A percentile compares a stretch with the other conserved stretches of the same genome.
phyloP scores from a whole-genome alignment of 2,888 invertebrate species.

The Lagria hirta region DNA sequence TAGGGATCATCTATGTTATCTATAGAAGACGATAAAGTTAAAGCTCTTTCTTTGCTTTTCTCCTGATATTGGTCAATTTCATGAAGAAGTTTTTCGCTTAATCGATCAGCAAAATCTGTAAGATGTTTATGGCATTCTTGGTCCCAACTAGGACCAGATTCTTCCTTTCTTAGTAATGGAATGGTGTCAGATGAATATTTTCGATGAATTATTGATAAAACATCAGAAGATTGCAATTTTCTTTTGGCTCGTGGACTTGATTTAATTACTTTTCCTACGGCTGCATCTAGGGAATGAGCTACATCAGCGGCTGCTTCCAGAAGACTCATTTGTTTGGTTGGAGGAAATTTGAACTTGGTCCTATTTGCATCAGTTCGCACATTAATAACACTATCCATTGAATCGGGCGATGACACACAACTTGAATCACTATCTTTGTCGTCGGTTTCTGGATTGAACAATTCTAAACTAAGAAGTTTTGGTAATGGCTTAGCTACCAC shows the following conservation, averaged over 20 bases:
- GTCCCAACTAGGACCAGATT: slow-evolving; percentile 55
- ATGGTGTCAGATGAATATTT: slow-evolving; percentile 41
- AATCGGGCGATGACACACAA: slow-evolving; percentile 84
- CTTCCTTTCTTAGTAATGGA: slow-evolving; percentile 42
- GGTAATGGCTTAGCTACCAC: slow-evolving; percentile 69
- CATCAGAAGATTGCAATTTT: slow-evolving; percentile 37
- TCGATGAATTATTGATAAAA: slow-evolving; percentile 39
- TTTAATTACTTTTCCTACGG: slow-evolving; percentile 68
- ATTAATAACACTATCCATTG: slow-evolving; percentile 77
- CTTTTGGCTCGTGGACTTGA: slow-evolving; percentile 56
- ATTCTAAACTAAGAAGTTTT: slow-evolving; percentile 74
- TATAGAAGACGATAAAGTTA: slow-evolving; percentile 50
- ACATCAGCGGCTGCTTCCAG: slow-evolving; percentile 68
- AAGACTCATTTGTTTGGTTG: slow-evolving; percentile 51
- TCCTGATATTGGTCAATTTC: slow-evolving; percentile 69
- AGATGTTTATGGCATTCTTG: slow-evolving; percentile 70
- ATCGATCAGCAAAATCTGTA: slow-evolving; percentile 77
- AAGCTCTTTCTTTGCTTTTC: slow-evolving; percentile 54
- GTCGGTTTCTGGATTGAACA: slow-evolving; percentile 89
- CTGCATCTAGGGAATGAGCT: slow-evolving; percentile 67
- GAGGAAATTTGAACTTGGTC: slow-evolving; percentile 40
- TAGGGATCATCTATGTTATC: slow-evolving; percentile 65
- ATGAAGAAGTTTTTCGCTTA: slow-evolving; percentile 77
- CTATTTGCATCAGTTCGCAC: slow-evolving; percentile 25
- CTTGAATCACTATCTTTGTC: slow-evolving; percentile 89